Conservation (phyloP, 1,140 invertebrate species). For the Drosophila sturtevanti region DNA sequence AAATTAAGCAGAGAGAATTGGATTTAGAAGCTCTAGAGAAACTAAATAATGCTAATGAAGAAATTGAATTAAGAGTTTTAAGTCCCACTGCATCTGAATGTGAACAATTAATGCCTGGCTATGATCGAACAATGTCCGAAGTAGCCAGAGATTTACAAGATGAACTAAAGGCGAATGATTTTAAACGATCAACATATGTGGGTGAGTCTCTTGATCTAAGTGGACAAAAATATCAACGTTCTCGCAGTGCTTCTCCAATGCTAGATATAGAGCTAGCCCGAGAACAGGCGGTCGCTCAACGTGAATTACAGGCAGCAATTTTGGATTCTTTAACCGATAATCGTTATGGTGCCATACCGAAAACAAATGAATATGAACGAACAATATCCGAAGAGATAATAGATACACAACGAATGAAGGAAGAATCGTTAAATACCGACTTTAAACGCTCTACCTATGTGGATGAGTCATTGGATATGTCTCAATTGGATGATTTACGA, state of each 20-base stretch:
- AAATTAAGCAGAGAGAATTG: slow-evolving; percentile 37
- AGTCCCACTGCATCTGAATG: slow-evolving; percentile 45
- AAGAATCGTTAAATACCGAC: slow-evolving; percentile 26
- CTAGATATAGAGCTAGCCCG: slow-evolving; percentile 22
- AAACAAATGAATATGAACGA: slow-evolving; percentile 35
- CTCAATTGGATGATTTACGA: slow-evolving; percentile 56
- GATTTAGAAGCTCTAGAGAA: slow-evolving; percentile 59
- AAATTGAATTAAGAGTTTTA: slow-evolving; percentile 59
- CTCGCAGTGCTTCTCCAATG: slow-evolving; percentile 55
- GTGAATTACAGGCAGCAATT: slow-evolving; percentile 63
- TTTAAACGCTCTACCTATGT: slow-evolving; percentile 47
- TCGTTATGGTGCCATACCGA: slow-evolving; percentile 68
- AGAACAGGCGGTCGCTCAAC: slow-evolving; percentile 45
- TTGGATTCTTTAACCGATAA: slow-evolving; percentile 58
- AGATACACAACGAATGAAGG: slow-evolving; percentile 37
- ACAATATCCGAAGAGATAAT: slow-evolving; percentile 39
- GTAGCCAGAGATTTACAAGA: slow-evolving; percentile 63
- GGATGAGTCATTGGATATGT: slow-evolving; percentile 38
- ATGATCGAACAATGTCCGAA: slow-evolving; percentile 61
- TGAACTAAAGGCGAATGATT: slow-evolving; percentile 57
- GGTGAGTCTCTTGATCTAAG: slow-evolving; percentile 69
- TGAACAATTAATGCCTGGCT: slow-evolving; percentile 1
- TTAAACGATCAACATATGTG: slow-evolving; percentile 78
- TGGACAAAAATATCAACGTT: slow-evolving; percentile 55
- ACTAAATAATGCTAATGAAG: slow-evolving; percentile 59